A percentile compares a stretch with the other conserved stretches of the same genome.
Evolutionary conservation across 2,113 vertebrate genomes (phyloP).

Genomic region (Myiozetetes cayanensis): DNA sequence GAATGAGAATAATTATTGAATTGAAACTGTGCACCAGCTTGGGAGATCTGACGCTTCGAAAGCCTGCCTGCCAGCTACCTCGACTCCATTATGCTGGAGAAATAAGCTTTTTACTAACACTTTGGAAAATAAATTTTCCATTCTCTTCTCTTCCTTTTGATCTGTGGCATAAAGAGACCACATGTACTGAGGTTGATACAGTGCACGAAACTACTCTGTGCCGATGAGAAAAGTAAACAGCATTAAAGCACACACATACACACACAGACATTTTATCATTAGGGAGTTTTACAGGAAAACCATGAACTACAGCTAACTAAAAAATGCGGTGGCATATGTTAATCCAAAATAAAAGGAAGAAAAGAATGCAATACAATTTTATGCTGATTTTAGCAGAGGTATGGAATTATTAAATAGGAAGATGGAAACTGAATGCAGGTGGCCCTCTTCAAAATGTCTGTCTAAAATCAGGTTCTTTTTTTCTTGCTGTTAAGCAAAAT

Average conservation of each 20-base stretch:
- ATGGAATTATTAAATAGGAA: not conserved
- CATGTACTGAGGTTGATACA: not conserved
- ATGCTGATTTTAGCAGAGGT: not conserved
- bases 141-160: slow-evolving; percentile 53
- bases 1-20: slow-evolving; percentile 32
- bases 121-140: slow-evolving; percentile 41
- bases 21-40: not conserved
- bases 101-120: slow-evolving; percentile 44
- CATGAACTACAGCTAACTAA: not conserved
- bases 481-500: not conserved
- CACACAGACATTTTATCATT: not conserved
- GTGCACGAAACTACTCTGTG: not conserved
- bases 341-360: slow-evolving; percentile 5
- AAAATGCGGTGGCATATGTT: not conserved
- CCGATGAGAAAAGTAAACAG: not conserved
- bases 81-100: slow-evolving; percentile 41
- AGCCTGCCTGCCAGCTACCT: slow-evolving; percentile 29
- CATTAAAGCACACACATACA: not conserved
- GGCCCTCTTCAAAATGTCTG: not conserved
- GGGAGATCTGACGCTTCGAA: slow-evolving; percentile 11
- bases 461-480: not conserved
- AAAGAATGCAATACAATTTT: not conserved
- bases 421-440: not conserved
- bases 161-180: not conserved
- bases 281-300: not conserved